Conservation (phyloP, 2,888 invertebrate species). For the Branchellion lobata region DNA sequence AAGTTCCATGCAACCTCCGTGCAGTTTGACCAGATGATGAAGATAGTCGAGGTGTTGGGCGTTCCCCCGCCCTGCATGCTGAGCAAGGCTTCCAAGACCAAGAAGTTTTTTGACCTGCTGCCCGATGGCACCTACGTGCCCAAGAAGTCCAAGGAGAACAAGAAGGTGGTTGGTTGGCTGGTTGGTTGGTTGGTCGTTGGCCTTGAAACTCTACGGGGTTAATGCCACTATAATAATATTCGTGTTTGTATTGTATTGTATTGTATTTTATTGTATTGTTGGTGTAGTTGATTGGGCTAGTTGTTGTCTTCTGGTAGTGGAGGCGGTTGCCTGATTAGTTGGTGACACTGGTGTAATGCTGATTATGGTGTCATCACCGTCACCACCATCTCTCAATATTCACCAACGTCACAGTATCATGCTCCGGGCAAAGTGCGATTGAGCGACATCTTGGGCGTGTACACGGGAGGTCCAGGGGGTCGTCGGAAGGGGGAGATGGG, state of each 20-base stretch:
- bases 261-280: too few species aligned
- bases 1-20: too few species aligned
- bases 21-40: slow-evolving; percentile 97
- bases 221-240: too few species aligned
- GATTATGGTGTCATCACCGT: too few species aligned
- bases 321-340: too few species aligned
- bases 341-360: too few species aligned
- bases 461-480: slow-evolving; percentile 93
- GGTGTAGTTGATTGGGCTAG: too few species aligned
- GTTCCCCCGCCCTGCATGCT: slow-evolving; percentile 94
- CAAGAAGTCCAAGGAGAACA: slow-evolving; percentile 77
- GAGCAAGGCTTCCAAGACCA: slow-evolving; percentile 91
- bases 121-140: slow-evolving; percentile 88
- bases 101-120: slow-evolving; percentile 95
- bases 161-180: slow-evolving; percentile 58
- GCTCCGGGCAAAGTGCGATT: slow-evolving; percentile 84
- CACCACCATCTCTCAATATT: too few species aligned
- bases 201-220: too few species aligned
- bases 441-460: slow-evolving; percentile 89
- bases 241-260: too few species aligned
- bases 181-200: not conserved
- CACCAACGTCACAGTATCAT: slow-evolving; percentile 71
- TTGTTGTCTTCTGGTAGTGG: too few species aligned
- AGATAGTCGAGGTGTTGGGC: slow-evolving; percentile 97
- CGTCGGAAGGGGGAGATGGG: slow-evolving; percentile 90